Conservation (phyloP, 2,113 vertebrate species). For the Phylloscopus trochiloides region DNA sequence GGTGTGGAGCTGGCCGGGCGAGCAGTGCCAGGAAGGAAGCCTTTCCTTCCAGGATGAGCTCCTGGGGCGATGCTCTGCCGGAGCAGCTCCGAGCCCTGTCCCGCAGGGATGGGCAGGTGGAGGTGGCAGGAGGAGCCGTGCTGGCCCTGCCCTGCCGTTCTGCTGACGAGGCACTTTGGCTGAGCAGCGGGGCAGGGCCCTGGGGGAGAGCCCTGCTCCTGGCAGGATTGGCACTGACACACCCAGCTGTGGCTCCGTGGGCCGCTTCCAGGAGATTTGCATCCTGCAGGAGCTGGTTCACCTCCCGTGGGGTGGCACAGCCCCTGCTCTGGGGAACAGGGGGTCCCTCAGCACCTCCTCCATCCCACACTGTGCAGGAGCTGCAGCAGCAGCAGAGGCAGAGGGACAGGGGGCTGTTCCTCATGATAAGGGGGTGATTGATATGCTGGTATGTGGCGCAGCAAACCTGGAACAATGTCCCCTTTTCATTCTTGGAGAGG, state of each 20-base stretch:
- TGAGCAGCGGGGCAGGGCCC: neutral
- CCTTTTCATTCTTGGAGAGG: slow-evolving; percentile 22
- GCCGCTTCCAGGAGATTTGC: neutral
- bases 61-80: accelerated
- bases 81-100: neutral
- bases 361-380: neutral
- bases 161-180: neutral
- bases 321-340: accelerated
- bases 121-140: neutral
- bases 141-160: neutral
- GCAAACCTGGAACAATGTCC: slow-evolving; percentile 42
- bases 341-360: neutral
- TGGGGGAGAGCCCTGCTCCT: neutral
- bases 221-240: neutral
- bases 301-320: neutral
- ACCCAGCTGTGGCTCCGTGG: neutral
- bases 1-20: accelerated
- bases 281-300: neutral
- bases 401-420: neutral
- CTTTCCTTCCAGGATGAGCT: neutral
- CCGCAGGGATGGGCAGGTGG: neutral
- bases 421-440: slow-evolving; percentile 38
- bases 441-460: slow-evolving; percentile 44
- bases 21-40: neutral
- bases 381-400: neutral